Base-by-base conservation (phyloP, 2,888 invertebrate species). In the Melanchra persicariae region DNA sequence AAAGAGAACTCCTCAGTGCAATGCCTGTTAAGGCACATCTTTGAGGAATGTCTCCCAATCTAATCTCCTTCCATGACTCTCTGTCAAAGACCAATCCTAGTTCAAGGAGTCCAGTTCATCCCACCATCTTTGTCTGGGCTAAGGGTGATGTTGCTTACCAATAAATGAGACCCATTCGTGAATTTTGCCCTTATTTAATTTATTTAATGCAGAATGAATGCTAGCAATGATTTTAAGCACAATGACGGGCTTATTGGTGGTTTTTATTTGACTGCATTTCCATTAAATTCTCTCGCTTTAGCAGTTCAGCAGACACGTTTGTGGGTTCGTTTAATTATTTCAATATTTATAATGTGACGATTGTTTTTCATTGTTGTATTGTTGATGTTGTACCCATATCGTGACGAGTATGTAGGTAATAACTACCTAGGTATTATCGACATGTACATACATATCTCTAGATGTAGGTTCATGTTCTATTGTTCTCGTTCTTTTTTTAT, bases 201-300 rank as follows among this genome's bases (percentile, higher is more conserved):
- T 43, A 47, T 17, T 61, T 22, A 40, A 30, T 26, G 0, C 7
- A 47, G 40, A 45, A 71, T 54, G 0, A 55, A 62, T 34, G 47
- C 47, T 19, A 19, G 12, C 37, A 54, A 60, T 65, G 19, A 47
- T 61, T 63, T 68, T 26, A 59, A 74, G 9, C 19, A 26, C 24
- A 60, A 73, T 22, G 15, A 12, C 10, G n/a, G 40, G n/a, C 26
- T 69, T 64, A 75, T 49, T 75, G 47, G 80, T 24, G 77, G 77
- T 75, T 78, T 58, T 64, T 26, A 62, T 62, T 22, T 63, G 69
- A 43, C 19, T 58, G 61, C 59, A 62, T 70, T 78, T 65, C 37
- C 43, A 80, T 80, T 76, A 61, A 64, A 64, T 64, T 30, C 30
- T 49, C 47, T 15, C 55, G 60, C 55, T 60, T 55, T 60, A 37